Evolutionary conservation across 2,888 invertebrate species (phyloP), one percentile per base, ranked within the genome.

Genomic region (Sphaeridia pumilis): DNA sequence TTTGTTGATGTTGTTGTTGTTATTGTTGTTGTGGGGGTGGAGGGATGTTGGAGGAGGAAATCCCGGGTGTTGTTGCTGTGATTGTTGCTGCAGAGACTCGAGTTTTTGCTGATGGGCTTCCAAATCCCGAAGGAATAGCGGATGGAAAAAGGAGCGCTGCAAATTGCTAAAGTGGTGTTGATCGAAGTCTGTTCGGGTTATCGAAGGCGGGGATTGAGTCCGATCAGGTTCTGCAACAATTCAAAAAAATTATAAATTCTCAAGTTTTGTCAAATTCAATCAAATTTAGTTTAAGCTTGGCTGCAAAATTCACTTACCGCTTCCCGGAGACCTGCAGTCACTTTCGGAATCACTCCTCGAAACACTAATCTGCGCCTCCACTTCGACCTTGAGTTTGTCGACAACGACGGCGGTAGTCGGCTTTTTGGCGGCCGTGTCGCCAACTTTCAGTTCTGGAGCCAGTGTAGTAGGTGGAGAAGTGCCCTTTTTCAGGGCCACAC

Each of bases 401-500:
- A 56, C 59, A 58, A 54, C 59, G 56, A 53, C 27, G n/a, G n/a
- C n/a, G n/a, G n/a, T n/a, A n/a, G n/a, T n/a, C n/a, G n/a, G n/a
- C 38, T 44, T 49, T 49, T 59, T 58, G 60, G 60, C 52, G 54
- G 60, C 57, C 58, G 59, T 56, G 27, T 54, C 55, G 52, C 54
- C 53, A 51, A 49, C 34, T 55, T 57, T 54, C 24, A 58, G 60
- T 62, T 62, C 60, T 49, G 62, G 60, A 56, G 62, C 62, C 62
- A 62, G 54, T 42, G 50, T 52, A 36, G 36, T 21, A 24, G n/a
- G n/a, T n/a, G n/a, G n/a, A n/a, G n/a, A n/a, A n/a, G n/a, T n/a
- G n/a, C n/a, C 14, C 12, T 34, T 12, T 34, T 14, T 34, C 20
- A 36, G 36, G 17, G 20, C 36, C 36, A 20, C n/a, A n/a, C n/a